phyloP scores from a whole-genome alignment of 2,888 invertebrate species.

The Isotomurus palustris region DNA sequence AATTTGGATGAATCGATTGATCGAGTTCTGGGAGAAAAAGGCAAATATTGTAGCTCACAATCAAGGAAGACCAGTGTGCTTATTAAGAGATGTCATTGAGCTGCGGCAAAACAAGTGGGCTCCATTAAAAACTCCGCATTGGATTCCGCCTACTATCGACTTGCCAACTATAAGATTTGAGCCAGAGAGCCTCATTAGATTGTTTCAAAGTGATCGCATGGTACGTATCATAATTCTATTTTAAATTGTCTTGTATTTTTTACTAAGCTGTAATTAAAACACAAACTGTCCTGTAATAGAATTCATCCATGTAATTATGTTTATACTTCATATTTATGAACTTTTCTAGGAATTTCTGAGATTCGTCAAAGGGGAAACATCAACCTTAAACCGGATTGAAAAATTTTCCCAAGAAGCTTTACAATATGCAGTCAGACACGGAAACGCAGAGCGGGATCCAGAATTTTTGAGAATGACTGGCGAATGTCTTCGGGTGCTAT shows the following conservation, averaged over 20 bases:
- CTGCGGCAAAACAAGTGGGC: slow-evolving; percentile 31
- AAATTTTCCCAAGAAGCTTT: slow-evolving; percentile 39
- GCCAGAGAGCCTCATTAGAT: slow-evolving; percentile 27
- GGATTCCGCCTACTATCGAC: slow-evolving; percentile 32
- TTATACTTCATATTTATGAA: too few species aligned
- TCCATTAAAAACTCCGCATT: slow-evolving; percentile 29
- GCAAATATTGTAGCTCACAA: slow-evolving; percentile 24
- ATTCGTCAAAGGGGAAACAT: slow-evolving; percentile 23
- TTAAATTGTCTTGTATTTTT: too few species aligned
- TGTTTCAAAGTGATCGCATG: slow-evolving; percentile 25
- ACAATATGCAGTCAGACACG: slow-evolving; percentile 36
- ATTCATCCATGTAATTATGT: not conserved
- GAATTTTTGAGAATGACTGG: slow-evolving; percentile 29
- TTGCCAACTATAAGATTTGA: slow-evolving; percentile 31
- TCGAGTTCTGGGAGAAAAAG: slow-evolving; percentile 28
- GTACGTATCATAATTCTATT: slow-evolving; percentile 3
- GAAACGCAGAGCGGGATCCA: slow-evolving; percentile 33
- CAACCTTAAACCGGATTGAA: slow-evolving; percentile 29
- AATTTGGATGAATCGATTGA: slow-evolving; percentile 26
- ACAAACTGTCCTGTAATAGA: too few species aligned
- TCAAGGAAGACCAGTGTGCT: slow-evolving; percentile 32
- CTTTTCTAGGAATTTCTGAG: slow-evolving; percentile 30
- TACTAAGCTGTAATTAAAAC: too few species aligned
- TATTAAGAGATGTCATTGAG: slow-evolving; percentile 29
- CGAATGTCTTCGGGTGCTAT: slow-evolving; percentile 22